Percentiles rank a stretch among this genome's conserved stretches.
Evolutionary conservation across 2,113 vertebrate genomes (phyloP).

Genomic region (Pardalotus punctatus): DNA sequence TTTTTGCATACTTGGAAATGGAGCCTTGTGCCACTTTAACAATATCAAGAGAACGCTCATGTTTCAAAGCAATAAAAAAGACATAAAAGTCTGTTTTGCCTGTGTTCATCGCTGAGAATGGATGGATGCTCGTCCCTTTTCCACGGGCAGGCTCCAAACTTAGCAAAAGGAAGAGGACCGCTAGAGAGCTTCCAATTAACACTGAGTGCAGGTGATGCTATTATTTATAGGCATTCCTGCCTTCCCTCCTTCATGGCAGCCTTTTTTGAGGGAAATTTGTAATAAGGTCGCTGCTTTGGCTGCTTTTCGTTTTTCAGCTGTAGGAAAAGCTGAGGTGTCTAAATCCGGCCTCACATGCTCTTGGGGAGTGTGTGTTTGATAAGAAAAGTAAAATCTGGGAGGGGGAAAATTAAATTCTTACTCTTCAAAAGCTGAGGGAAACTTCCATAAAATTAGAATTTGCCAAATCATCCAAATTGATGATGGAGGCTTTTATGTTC

Average conservation of each 20-base stretch:
- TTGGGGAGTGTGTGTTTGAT: not conserved
- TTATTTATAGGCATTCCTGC: not conserved
- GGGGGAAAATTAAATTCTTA: not conserved
- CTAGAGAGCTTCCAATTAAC: not conserved
- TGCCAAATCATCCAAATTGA: not conserved
- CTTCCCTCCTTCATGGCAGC: not conserved
- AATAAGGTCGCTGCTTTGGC: not conserved
- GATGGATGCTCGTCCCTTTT: not conserved
- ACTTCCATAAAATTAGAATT: not conserved
- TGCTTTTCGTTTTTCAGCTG: not conserved
- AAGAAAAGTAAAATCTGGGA: not conserved
- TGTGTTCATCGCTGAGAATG: not conserved
- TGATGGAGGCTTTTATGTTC: not conserved
- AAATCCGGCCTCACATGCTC: not conserved
- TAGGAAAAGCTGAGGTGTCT: not conserved
- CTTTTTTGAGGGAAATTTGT: not conserved
- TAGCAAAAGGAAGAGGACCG: not conserved
- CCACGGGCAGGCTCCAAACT: rapidly evolving
- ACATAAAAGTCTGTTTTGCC: slow-evolving; percentile 16
- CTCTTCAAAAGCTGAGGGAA: not conserved
- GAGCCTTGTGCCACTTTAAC: slow-evolving; percentile 32
- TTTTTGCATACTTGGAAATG: slow-evolving; percentile 55
- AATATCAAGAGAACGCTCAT: not conserved
- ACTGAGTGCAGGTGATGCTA: not conserved
- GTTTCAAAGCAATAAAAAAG: slow-evolving; percentile 52